These are phyloP conservation scores for Lepidostoma basale DNA, from an alignment of 1,140 invertebrate genomes.

Conservation along the genomic window DNA sequence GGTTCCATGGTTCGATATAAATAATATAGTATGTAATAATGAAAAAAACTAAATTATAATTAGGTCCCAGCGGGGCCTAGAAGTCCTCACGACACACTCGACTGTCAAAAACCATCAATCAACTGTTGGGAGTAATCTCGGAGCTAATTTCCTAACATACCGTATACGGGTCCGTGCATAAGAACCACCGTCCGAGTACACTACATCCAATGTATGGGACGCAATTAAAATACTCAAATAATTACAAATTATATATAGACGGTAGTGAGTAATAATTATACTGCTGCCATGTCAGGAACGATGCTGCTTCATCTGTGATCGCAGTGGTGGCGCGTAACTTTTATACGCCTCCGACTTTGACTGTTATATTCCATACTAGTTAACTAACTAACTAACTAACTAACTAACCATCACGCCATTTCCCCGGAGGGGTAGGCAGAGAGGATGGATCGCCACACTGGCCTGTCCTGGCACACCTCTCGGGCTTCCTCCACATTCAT, in stretches of 20 bases:
- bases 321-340: neutral
- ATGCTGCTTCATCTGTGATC: neutral
- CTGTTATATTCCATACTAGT: too few relatives aligned
- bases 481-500: too few relatives aligned
- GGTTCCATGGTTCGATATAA: too few relatives aligned
- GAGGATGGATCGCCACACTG: too few relatives aligned
- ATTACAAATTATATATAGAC: slow-evolving; percentile 40
- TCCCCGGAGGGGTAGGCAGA: too few relatives aligned
- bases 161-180: neutral
- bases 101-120: slow-evolving; percentile 17
- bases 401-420: too few relatives aligned
- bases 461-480: too few relatives aligned
- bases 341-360: too few relatives aligned
- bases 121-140: neutral
- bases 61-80: neutral
- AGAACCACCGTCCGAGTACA: neutral
- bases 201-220: slow-evolving; percentile 4
- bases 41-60: slow-evolving; percentile 5
- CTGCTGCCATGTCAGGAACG: neutral
- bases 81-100: neutral
- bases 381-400: too few relatives aligned
- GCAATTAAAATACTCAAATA: slow-evolving; percentile 46
- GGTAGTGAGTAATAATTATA: slow-evolving; percentile 25
- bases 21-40: too few relatives aligned
- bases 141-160: neutral